Evolutionary conservation across 1,140 invertebrate genomes (phyloP).

Genomic region (Drosophila lacteicornis): DNA sequence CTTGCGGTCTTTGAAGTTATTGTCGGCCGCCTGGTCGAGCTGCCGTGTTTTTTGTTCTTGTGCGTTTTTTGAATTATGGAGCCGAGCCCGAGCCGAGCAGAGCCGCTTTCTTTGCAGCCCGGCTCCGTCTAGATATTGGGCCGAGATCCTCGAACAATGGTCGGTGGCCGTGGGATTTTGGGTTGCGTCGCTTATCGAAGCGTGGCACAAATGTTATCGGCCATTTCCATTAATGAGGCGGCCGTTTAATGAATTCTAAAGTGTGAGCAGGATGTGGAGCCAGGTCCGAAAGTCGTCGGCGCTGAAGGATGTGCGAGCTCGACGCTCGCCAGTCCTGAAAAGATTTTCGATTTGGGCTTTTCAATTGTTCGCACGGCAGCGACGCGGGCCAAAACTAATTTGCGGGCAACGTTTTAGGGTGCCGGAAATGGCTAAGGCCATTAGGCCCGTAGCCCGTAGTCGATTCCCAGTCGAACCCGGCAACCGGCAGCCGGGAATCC

Average conservation of each 20-base stretch:
- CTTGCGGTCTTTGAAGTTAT: constrained; percentile 84
- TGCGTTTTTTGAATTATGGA: constrained; percentile 77
- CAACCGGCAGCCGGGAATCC: constrained; percentile 9
- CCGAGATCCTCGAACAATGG: constrained; percentile 69
- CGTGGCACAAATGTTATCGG: constrained; percentile 80
- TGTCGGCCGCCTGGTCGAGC: constrained; percentile 49
- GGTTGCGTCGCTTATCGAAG: constrained; percentile 74
- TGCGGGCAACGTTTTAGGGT: constrained; percentile 77
- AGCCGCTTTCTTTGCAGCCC: constrained; percentile 8
- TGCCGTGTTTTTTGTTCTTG: constrained; percentile 69
- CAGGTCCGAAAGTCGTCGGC: constrained; percentile 15
- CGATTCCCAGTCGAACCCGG: constrained; percentile 21
- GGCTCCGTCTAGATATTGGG: constrained; percentile 64
- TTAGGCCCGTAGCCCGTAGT: constrained; percentile 52
- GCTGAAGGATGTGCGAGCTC: constrained; percentile 59
- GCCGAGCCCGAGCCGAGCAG: constrained; percentile 3
- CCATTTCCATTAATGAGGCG: constrained; percentile 82
- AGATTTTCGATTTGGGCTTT: constrained; percentile 79
- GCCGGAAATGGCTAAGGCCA: constrained; percentile 80
- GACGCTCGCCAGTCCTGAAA: constrained; percentile 55
- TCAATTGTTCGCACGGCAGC: constrained; percentile 79
- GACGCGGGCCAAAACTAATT: constrained; percentile 73
- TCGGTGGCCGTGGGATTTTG: constrained; percentile 36
- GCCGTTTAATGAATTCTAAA: constrained; percentile 83
- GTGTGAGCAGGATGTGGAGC: constrained; percentile 50